Evolutionary conservation across 2,113 vertebrate species (phyloP), one percentile per base, ranked within the genome.

Genomic region (Columba livia): DNA sequence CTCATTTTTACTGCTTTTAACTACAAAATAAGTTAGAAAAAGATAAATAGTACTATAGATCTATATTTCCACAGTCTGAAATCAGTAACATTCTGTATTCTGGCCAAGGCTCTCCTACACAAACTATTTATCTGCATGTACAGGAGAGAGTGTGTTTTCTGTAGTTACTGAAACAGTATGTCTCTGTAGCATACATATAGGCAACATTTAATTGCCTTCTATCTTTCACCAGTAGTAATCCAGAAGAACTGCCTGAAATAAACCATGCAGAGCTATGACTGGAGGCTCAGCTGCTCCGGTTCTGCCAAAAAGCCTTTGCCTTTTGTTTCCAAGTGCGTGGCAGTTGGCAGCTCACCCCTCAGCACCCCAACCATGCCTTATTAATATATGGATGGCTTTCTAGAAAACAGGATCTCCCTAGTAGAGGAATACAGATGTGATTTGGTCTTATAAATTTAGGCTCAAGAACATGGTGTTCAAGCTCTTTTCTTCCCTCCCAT

Each of bases 381-480:
- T 48, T 47, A 47, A 19, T 32, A n/a, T 31, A 74, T 8, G 54
- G n/a, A 70, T 23, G 11, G 50, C 72, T 80, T 84, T 57, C 36
- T 42, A 80, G 58, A 8, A 29, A 77, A 40, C 32, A 75, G 51
- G 57, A 61, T 71, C 40, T 40, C 14, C 40, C 51, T 50, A 24
- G 25, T 23, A 79, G 14, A 85, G 42, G 53, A 57, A 36, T 26
- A 40, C 11, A 80, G 21, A 15, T 67, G 20, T 6, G 5, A 56
- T 15, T 13, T 65, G 6, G 12, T 50, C 31, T 38, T 9, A 31
- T 38, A 74, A 88, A 51, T 36, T 71, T 40, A 75, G 34, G 32
- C 9, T 56, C 3, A 51, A 47, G 47, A 79, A 61, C 38, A 18
- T 0, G 0, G 42, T 34, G 8, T 78, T 78, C 18, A 8, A 2